These are phyloP conservation scores for Tauraco hartlaubi DNA, from an alignment of 2,797 vertebrate species.

Conservation along the genomic window DNA sequence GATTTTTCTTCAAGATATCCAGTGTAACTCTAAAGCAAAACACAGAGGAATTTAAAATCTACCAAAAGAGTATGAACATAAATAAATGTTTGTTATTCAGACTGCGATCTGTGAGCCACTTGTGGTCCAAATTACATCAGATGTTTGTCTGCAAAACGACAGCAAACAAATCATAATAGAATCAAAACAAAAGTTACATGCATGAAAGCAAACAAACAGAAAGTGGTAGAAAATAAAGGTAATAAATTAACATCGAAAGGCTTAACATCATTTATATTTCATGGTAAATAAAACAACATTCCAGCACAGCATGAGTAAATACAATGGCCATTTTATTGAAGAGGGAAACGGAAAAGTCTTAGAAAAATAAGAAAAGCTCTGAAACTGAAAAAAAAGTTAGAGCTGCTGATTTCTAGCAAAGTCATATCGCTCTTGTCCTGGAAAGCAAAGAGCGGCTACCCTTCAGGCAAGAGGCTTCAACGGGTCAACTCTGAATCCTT, in stretches of 20 bases:
- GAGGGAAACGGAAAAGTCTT: not conserved
- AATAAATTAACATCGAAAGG: not conserved
- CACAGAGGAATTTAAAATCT: not conserved
- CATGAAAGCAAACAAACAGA: constrained; percentile 34
- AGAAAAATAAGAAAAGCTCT: not conserved
- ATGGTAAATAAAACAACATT: constrained; percentile 41
- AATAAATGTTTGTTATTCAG: not conserved
- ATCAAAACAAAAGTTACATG: constrained; percentile 7
- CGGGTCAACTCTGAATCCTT: not conserved
- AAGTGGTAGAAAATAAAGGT: constrained; percentile 17
- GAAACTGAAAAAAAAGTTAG: not conserved
- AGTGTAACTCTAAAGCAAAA: not conserved
- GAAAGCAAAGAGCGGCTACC: not conserved
- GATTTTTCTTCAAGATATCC: not conserved
- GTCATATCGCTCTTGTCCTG: fast-evolving
- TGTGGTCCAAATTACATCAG: not conserved
- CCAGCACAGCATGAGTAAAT: constrained; percentile 31
- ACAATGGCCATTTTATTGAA: not conserved
- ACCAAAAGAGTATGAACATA: not conserved
- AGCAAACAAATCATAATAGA: constrained; percentile 9
- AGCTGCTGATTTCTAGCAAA: not conserved
- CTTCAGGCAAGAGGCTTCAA: not conserved
- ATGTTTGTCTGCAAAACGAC: not conserved
- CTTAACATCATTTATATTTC: not conserved
- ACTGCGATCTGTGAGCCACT: not conserved